phyloP scores from a whole-genome alignment of 2,797 vertebrate species.

The Lepus oiostolus region DNA sequence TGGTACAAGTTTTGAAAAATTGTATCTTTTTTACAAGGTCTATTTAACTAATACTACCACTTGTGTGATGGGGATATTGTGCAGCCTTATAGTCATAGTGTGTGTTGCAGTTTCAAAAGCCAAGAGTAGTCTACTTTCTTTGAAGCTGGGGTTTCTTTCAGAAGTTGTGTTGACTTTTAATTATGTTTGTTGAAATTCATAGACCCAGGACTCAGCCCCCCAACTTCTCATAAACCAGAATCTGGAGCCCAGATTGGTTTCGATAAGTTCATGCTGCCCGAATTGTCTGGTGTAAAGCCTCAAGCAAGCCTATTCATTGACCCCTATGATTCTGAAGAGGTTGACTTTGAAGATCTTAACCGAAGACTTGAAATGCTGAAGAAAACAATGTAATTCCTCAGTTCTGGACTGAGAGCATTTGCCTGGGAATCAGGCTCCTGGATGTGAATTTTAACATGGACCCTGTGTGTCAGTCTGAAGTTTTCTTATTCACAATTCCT shows the following conservation, averaged over 20 bases:
- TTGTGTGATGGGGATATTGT: background rate
- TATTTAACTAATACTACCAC: background rate
- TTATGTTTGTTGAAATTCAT: constrained; percentile 40
- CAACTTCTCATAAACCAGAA: constrained; percentile 7
- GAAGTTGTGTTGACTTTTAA: constrained; percentile 15
- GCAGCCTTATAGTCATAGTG: background rate
- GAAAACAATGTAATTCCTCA: constrained; percentile 49
- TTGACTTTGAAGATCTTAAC: constrained; percentile 75
- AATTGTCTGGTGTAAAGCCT: constrained; percentile 60
- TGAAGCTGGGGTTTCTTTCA: constrained; percentile 42
- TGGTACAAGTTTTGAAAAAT: constrained; percentile 1
- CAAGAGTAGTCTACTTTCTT: background rate
- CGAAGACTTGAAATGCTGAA: constrained; percentile 68
- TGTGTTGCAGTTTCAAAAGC: background rate
- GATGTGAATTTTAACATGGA: background rate
- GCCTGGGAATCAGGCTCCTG: background rate
- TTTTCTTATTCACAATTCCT: constrained; percentile 16
- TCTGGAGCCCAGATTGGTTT: constrained; percentile 7
- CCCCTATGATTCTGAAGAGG: constrained; percentile 50
- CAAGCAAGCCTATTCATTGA: background rate
- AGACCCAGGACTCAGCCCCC: constrained; percentile 31
- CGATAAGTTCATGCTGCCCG: constrained; percentile 52
- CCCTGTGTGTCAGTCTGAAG: background rate
- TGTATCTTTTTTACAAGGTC: background rate
- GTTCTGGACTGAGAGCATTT: background rate